phyloP scores from a whole-genome alignment of 2,888 invertebrate species.

The Nineta flava region DNA sequence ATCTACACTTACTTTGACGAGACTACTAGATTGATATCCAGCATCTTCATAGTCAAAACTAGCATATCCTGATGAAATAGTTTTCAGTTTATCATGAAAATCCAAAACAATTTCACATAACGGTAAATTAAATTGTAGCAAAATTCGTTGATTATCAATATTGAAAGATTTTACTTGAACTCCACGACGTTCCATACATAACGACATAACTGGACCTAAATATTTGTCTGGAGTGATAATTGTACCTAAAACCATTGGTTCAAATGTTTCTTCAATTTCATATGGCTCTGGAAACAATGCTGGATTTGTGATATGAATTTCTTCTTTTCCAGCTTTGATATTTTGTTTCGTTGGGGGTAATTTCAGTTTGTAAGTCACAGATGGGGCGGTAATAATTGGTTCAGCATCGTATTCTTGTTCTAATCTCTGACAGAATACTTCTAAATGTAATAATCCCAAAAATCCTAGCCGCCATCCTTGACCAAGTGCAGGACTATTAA shows the following conservation, averaged over 20 bases:
- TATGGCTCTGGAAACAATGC: conserved; percentile 47
- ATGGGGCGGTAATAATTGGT: conserved; percentile 69
- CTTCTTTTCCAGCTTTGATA: conserved; percentile 39
- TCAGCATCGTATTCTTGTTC: conserved; percentile 73
- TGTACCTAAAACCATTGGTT: conserved; percentile 78
- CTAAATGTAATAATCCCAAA: conserved; percentile 70
- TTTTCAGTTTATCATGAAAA: conserved; percentile 85
- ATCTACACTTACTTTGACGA: conserved; percentile 67
- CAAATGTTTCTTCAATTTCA: conserved; percentile 59
- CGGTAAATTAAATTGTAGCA: conserved; percentile 73
- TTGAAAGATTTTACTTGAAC: conserved; percentile 50
- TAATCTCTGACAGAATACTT: conserved; percentile 74
- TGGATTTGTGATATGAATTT: conserved; percentile 60
- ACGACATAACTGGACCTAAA: conserved; percentile 48
- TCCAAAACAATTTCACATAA: conserved; percentile 88
- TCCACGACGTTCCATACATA: conserved; percentile 64
- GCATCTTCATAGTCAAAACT: conserved; percentile 86
- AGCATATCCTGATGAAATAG: conserved; percentile 84
- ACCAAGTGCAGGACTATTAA: conserved; percentile 61
- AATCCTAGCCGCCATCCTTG: conserved; percentile 83
- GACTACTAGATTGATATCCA: conserved; percentile 60
- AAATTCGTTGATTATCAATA: conserved; percentile 67
- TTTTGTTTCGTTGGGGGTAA: conserved; percentile 58
- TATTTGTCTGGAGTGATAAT: conserved; percentile 73
- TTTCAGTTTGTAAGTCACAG: conserved; percentile 70